Evolutionary conservation across 2,888 invertebrate species (phyloP).

Genomic region (Scaptomyza parva): DNA sequence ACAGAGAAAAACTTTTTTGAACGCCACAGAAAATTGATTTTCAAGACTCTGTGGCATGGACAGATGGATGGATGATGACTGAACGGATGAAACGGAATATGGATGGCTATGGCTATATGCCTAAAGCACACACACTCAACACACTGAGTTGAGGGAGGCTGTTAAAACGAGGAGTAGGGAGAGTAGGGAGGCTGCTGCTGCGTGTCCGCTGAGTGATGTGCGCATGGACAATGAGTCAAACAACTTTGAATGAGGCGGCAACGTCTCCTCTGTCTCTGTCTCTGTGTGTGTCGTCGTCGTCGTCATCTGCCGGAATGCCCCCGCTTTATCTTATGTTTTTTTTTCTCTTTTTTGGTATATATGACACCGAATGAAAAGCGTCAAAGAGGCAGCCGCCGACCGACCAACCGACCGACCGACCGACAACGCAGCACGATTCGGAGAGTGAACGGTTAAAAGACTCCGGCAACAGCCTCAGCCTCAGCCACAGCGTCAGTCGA

Average conservation of each 20-base stretch:
- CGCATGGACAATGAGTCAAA: constrained; percentile 71
- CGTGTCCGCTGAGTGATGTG: constrained; percentile 70
- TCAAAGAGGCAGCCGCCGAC: constrained; percentile 71
- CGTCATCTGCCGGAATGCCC: constrained; percentile 26
- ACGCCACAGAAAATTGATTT: constrained; percentile 65
- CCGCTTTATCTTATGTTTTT: constrained; percentile 35
- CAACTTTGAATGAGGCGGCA: constrained; percentile 53
- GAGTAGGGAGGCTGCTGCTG: constrained; percentile 34
- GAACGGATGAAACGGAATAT: constrained; percentile 46
- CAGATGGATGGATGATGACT: constrained; percentile 34
- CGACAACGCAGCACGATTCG: constrained; percentile 51
- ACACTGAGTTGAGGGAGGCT: constrained; percentile 1
- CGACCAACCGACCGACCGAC: too few relatives aligned
- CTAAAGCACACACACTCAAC: constrained; percentile 23
- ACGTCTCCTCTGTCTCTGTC: constrained; percentile 42
- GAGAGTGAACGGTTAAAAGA: not conserved
- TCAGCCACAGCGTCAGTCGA: not conserved
- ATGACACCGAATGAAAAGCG: constrained; percentile 50
- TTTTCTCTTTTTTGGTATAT: constrained; percentile 20
- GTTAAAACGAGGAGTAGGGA: too few relatives aligned
- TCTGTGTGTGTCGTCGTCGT: constrained; percentile 18
- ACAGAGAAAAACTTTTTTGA: constrained; percentile 51
- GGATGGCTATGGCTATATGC: constrained; percentile 18
- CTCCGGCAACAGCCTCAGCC: constrained; percentile 16
- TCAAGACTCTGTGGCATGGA: constrained; percentile 35